Percentiles rank a stretch among this genome's conserved stretches.
Evolutionary conservation across 1,140 invertebrate genomes (phyloP).

Genomic region (Drosophila repleta): DNA sequence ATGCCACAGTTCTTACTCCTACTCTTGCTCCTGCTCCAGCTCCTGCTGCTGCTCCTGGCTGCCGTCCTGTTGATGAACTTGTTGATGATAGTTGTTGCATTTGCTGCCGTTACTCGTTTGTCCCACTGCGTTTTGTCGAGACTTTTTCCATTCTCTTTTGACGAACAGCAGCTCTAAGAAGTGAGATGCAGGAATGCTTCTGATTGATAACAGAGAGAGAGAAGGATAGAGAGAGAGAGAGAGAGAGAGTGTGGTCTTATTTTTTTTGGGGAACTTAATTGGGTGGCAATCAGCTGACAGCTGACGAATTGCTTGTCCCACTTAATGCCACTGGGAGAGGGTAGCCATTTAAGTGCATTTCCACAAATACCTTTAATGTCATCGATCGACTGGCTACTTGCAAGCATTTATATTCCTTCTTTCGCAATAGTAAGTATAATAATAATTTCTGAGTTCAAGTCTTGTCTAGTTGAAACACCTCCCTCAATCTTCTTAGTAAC

Average conservation of each 20-base stretch:
- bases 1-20: slow-evolving; percentile 37
- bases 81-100: slow-evolving; percentile 65
- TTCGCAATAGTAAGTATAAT: too few relatives aligned
- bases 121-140: slow-evolving; percentile 38
- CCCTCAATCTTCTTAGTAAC: too few relatives aligned
- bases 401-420: too few relatives aligned
- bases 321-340: not conserved
- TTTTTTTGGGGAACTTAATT: slow-evolving; percentile 19
- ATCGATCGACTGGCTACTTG: too few relatives aligned
- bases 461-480: too few relatives aligned
- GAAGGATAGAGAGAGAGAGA: not conserved
- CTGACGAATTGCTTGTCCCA: slow-evolving; percentile 12
- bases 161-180: slow-evolving; percentile 23
- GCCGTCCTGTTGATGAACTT: slow-evolving; percentile 64
- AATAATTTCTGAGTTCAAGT: too few relatives aligned
- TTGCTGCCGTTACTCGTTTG: slow-evolving; percentile 55
- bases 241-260: not conserved
- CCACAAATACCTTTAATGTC: slow-evolving; percentile 65
- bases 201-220: slow-evolving; percentile 1
- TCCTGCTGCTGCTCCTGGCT: not conserved
- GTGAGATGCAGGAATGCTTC: not conserved
- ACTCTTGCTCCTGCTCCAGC: too few relatives aligned
- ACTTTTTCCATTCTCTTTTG: slow-evolving; percentile 19
- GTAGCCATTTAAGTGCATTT: slow-evolving; percentile 38
- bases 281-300: slow-evolving; percentile 16